phyloP scores from a whole-genome alignment of 1,140 invertebrate genomes.

The Plodia interpunctella region DNA sequence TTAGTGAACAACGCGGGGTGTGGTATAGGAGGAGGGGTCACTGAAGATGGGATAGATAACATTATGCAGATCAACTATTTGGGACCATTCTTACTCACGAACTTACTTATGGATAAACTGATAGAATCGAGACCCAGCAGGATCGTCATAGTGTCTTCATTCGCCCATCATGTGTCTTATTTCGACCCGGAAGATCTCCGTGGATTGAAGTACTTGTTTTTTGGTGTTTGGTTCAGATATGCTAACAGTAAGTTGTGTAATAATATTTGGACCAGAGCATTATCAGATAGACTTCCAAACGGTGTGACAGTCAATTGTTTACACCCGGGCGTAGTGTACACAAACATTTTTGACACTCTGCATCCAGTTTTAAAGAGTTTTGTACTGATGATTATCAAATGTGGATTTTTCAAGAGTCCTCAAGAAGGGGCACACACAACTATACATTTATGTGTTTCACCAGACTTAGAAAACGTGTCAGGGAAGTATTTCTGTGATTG shows the following conservation, averaged over 20 bases:
- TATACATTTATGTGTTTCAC: slow-evolving; percentile 62
- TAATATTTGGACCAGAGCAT: slow-evolving; percentile 81
- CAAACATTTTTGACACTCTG: slow-evolving; percentile 67
- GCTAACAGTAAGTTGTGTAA: slow-evolving; percentile 84
- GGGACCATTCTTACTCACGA: slow-evolving; percentile 82
- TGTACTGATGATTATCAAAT: slow-evolving; percentile 26
- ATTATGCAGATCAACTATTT: slow-evolving; percentile 82
- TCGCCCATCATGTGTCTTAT: slow-evolving; percentile 72
- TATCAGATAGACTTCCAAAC: slow-evolving; percentile 77
- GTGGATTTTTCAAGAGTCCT: slow-evolving; percentile 76
- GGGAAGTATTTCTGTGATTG: slow-evolving; percentile 65
- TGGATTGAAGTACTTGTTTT: slow-evolving; percentile 72
- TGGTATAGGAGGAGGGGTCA: slow-evolving; percentile 41
- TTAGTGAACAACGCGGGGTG: slow-evolving; percentile 86
- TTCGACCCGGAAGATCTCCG: slow-evolving; percentile 81
- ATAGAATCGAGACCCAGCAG: slow-evolving; percentile 71
- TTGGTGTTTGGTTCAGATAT: slow-evolving; percentile 70
- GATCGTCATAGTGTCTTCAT: slow-evolving; percentile 84
- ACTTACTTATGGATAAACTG: slow-evolving; percentile 78
- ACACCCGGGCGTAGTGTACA: slow-evolving; percentile 80
- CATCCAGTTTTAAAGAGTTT: background rate
- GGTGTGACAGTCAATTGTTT: slow-evolving; percentile 77
- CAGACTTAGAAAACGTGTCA: slow-evolving; percentile 34
- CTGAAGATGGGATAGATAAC: slow-evolving; percentile 79
- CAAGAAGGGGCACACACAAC: slow-evolving; percentile 83